A percentile compares a stretch with the other conserved stretches of the same genome.
phyloP scores from a whole-genome alignment of 2,888 invertebrate species.

The Melanchra persicariae region DNA sequence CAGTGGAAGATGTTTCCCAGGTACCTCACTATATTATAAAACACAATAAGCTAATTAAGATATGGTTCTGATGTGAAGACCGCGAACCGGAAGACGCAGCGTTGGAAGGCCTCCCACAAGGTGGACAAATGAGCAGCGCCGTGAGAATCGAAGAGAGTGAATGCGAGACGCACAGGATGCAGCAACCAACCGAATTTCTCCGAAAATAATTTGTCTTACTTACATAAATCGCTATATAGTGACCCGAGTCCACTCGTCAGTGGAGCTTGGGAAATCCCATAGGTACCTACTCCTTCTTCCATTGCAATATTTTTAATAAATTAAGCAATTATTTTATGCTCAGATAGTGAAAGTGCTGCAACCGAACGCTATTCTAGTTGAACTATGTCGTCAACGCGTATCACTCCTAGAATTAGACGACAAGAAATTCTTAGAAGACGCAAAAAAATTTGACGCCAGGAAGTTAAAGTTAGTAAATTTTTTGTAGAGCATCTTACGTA shows the following conservation, averaged over 20 bases:
- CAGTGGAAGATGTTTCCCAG: slow-evolving; percentile 85
- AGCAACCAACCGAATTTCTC: no score
- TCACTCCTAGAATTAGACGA: slow-evolving; percentile 86
- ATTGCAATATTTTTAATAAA: not conserved
- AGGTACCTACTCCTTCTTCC: not conserved
- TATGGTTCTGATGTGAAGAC: no score
- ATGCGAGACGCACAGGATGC: no score
- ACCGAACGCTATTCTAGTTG: slow-evolving; percentile 87
- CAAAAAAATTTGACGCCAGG: slow-evolving; percentile 84
- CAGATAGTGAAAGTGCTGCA: slow-evolving; percentile 83
- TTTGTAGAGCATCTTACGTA: not conserved
- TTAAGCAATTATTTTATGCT: slow-evolving; percentile 23
- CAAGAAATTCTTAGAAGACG: slow-evolving; percentile 87
- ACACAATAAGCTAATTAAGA: not conserved
- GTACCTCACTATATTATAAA: slow-evolving; percentile 61
- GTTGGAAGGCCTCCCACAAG: no score
- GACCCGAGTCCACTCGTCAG: no score
- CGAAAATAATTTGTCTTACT: no score
- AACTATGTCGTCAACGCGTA: slow-evolving; percentile 86
- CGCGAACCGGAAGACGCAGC: no score
- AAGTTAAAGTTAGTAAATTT: slow-evolving; percentile 82
- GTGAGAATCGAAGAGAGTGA: no score
- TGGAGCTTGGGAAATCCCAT: not conserved
- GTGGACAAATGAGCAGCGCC: no score
- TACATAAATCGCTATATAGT: no score